Conservation (phyloP, 2,113 vertebrate species). For the Notarius quadriscutis region DNA sequence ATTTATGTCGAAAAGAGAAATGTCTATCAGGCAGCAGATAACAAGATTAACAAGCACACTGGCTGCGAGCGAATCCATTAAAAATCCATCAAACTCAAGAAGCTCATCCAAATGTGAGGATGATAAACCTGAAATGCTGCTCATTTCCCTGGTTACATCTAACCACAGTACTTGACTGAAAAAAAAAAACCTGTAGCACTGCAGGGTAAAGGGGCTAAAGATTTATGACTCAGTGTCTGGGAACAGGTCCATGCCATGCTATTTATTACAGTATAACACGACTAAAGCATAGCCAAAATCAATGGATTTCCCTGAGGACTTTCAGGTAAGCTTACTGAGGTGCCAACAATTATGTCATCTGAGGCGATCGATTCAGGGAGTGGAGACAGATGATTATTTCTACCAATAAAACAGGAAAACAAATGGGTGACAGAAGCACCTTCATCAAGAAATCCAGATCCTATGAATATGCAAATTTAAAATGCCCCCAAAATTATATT, state of each 20-base stretch:
- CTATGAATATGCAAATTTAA: not conserved
- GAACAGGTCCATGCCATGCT: not conserved
- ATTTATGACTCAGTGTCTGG: not conserved
- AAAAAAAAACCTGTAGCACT: not conserved
- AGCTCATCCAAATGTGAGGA: not conserved
- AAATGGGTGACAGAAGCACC: not conserved
- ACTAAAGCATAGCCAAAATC: slow-evolving; percentile 1
- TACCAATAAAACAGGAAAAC: not conserved
- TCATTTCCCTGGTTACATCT: slow-evolving; percentile 25
- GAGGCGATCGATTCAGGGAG: not conserved
- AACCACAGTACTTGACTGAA: not conserved
- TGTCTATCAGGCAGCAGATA: slow-evolving; percentile 6
- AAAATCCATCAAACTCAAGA: slow-evolving; percentile 35
- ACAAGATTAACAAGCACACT: not conserved
- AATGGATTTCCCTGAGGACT: not conserved
- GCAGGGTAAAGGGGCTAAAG: not conserved
- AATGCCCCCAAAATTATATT: not conserved
- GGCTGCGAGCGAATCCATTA: not conserved
- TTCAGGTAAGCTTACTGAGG: slow-evolving; percentile 9
- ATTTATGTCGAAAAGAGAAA: not conserved
- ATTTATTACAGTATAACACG: not conserved
- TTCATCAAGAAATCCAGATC: not conserved
- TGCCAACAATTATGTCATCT: slow-evolving; percentile 19
- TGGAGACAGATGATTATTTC: slow-evolving; percentile 2
- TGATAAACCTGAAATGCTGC: slow-evolving; percentile 23